Base-by-base conservation (phyloP, 2,888 invertebrate species). In the Eurytoma adleriae region DNA sequence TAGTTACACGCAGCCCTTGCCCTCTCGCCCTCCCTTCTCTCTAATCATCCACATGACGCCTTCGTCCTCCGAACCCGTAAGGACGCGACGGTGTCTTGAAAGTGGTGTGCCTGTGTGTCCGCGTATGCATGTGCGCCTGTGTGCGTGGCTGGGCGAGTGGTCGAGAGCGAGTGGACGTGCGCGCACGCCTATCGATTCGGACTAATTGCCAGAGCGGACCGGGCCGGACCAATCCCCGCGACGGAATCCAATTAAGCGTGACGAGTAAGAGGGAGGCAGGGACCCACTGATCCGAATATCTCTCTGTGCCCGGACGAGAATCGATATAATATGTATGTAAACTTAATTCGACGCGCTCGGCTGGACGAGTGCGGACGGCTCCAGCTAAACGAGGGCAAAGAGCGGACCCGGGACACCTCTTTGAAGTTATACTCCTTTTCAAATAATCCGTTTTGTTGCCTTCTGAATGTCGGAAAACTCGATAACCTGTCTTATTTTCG, bases 201-300 rank as follows among this genome's bases (percentile, higher is more conserved):
- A 40, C 71, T 80, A 76, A 80, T 80, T 76, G 72, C 56, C 61
- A 24, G 48, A 20, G 27, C 16, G 40, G 40, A 40, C 30, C 10
- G 72, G 20, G 27, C 70, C 59, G 24, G 27, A 20, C 30, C 59
- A 57, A 30, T 57, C 71, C 48, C 52, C 66, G 24, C 52, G 24
- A n/a, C 62, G 64, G 76, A 72, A 69, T 80, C 62, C 77, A 73
- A 73, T 73, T 73, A 80, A 48, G 20, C 20, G 20, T 14, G 69
- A 16, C 40, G 20, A 48, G 57, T 12, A 16, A n/a, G 10, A 10
- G 48, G 16, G 72, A 48, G 50, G 13, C 10, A 52, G 68, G 7
- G 59, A 52, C 61, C 59, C 52, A 61, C 50, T 68, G 68, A 76
- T 76, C 75, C 56, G 76, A 62, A 70, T 70, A 62, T 50, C 30